phyloP scores from a whole-genome alignment of 2,888 invertebrate species.

The Stictocephala bisonia region DNA sequence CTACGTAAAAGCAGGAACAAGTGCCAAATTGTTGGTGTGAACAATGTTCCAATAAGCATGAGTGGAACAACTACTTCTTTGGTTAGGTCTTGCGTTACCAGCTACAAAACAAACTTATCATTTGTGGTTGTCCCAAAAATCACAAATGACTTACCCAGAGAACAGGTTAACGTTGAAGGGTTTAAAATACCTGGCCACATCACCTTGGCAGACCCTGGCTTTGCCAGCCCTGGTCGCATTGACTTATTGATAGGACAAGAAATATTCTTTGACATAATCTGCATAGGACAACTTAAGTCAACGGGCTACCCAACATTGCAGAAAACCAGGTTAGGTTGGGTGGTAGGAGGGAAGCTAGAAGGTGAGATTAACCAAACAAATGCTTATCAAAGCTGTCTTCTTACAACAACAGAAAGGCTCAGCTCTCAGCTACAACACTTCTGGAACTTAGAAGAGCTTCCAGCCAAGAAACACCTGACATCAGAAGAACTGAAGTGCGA shows the following conservation, averaged over 20 bases:
- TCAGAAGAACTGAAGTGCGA: not conserved
- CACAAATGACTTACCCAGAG: constrained; percentile 52
- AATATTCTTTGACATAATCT: constrained; percentile 51
- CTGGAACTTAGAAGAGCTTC: not conserved
- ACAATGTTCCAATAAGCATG: constrained; percentile 13
- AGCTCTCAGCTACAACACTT: not conserved
- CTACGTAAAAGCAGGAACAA: constrained; percentile 28
- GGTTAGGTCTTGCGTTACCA: constrained; percentile 42
- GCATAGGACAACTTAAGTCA: constrained; percentile 36
- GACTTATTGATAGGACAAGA: constrained; percentile 54
- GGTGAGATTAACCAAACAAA: not conserved
- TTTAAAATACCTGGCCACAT: constrained; percentile 52
- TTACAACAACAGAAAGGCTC: constrained; percentile 1
- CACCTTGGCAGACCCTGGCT: constrained; percentile 53
- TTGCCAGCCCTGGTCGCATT: constrained; percentile 46
- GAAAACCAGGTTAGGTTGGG: constrained; percentile 53
- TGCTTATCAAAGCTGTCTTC: not conserved
- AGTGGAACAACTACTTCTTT: not conserved
- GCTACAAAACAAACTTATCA: constrained; percentile 45
- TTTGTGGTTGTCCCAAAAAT: constrained; percentile 54
- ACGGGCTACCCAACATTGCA: constrained; percentile 30
- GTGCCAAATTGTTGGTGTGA: constrained; percentile 46
- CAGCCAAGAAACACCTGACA: not conserved
- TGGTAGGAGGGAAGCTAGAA: constrained; percentile 42
- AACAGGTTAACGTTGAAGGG: constrained; percentile 41